A percentile compares a stretch with the other conserved stretches of the same genome.
Evolutionary conservation across 2,888 invertebrate genomes (phyloP).

Genomic region (Heliconius ismenius): DNA sequence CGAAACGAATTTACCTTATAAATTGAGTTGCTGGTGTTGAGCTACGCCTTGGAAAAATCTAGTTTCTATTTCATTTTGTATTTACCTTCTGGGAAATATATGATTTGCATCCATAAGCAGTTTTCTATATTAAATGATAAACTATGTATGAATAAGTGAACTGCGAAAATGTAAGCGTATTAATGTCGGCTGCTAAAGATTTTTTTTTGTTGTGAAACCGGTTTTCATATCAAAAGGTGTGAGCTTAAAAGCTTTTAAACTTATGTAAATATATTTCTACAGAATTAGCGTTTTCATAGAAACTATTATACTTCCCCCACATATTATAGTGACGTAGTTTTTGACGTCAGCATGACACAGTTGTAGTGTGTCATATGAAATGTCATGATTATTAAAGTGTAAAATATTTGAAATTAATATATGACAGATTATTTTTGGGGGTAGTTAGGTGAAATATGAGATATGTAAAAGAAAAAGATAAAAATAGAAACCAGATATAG

Average conservation of each 20-base stretch:
- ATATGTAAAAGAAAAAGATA: too few species aligned
- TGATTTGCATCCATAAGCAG: constrained; percentile 40
- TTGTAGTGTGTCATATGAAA: too few species aligned
- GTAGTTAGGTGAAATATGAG: too few species aligned
- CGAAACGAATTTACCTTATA: constrained; percentile 51
- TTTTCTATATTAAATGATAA: constrained; percentile 33
- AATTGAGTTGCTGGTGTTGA: constrained; percentile 49
- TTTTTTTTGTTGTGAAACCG: background rate
- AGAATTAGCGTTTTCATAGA: too few species aligned
- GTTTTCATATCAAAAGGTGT: background rate
- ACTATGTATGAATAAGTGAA: constrained; percentile 25
- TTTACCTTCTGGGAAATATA: constrained; percentile 42
- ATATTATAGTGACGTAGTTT: too few species aligned
- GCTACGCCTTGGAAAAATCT: constrained; percentile 43
- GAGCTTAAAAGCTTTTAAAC: background rate
- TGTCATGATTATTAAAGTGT: too few species aligned
- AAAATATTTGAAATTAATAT: too few species aligned
- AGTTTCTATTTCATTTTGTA: constrained; percentile 42
- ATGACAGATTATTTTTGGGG: too few species aligned
- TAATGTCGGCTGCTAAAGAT: background rate
- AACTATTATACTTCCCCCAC: background rate
- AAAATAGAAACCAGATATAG: too few species aligned
- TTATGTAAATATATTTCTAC: too few species aligned
- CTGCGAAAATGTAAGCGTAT: background rate
- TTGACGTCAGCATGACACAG: too few species aligned